Evolutionary conservation across 2,888 invertebrate genomes (phyloP).

Genomic region (Cheilosia grossa): DNA sequence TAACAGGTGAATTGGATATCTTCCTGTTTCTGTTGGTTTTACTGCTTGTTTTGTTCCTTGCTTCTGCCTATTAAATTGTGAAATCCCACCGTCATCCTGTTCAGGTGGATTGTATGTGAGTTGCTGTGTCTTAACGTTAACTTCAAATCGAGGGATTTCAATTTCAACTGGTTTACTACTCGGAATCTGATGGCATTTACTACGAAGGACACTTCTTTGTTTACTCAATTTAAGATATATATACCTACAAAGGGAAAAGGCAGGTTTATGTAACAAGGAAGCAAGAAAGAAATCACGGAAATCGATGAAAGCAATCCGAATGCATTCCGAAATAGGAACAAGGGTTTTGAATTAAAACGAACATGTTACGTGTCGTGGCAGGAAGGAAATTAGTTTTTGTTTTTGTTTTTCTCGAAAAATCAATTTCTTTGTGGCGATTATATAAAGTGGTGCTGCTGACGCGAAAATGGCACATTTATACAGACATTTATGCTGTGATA

Average conservation of each 20-base stretch:
- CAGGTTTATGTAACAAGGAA: no score
- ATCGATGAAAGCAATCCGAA: constrained; percentile 37
- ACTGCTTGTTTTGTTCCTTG: background rate
- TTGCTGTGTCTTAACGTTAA: constrained; percentile 37
- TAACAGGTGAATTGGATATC: constrained; percentile 64
- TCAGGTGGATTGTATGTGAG: background rate
- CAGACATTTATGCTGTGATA: no score
- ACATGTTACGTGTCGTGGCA: constrained; percentile 2
- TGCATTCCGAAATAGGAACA: constrained; percentile 12
- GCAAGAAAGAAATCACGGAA: constrained; percentile 1
- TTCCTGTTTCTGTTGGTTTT: constrained; percentile 31
- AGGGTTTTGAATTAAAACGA: constrained; percentile 27
- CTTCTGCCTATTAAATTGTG: constrained; percentile 17
- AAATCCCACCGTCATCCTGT: constrained; percentile 17
- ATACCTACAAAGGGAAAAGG: background rate
- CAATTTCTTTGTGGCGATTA: no score
- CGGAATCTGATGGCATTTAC: constrained; percentile 5
- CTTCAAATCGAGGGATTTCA: constrained; percentile 57
- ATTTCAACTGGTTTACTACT: constrained; percentile 57
- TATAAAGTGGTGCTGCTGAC: no score
- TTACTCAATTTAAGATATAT: background rate
- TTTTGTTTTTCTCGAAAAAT: background rate
- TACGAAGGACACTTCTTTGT: constrained; percentile 40
- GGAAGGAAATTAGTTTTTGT: background rate
- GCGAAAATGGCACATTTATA: no score